Conservation (phyloP, 1,140 invertebrate genomes). For the Melitaea cinxia region DNA sequence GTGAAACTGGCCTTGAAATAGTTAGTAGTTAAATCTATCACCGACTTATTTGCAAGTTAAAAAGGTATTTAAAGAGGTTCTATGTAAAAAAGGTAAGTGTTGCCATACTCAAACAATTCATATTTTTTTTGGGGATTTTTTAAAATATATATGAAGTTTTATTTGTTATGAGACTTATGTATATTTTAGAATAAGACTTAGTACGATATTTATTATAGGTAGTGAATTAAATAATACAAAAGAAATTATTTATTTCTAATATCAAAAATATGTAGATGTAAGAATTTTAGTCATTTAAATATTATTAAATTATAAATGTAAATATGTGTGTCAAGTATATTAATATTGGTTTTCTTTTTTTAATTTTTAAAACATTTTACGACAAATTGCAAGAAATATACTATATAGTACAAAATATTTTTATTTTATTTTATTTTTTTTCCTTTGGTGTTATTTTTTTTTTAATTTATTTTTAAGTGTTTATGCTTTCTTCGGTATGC, state of each 20-base stretch:
- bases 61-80: no score
- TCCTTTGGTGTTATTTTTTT: slow-evolving; percentile 13
- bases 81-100: no score
- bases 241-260: slow-evolving; percentile 40
- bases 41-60: no score
- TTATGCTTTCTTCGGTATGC: background rate
- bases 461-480: background rate
- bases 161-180: slow-evolving; percentile 17
- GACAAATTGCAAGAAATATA: slow-evolving; percentile 47
- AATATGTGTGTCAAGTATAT: slow-evolving; percentile 43
- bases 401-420: slow-evolving; percentile 55
- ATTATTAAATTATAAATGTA: slow-evolving; percentile 37
- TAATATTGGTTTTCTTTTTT: slow-evolving; percentile 45
- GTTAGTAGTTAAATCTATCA: no score
- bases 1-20: no score
- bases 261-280: slow-evolving; percentile 28
- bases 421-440: slow-evolving; percentile 30
- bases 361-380: slow-evolving; percentile 48
- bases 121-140: no score
- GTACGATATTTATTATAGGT: slow-evolving; percentile 40
- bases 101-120: background rate
- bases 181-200: slow-evolving; percentile 39
- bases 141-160: no score
- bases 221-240: slow-evolving; percentile 31
- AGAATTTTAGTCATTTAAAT: slow-evolving; percentile 33